Evolutionary conservation across 2,797 vertebrate genomes (phyloP), one percentile per base, ranked within the genome.

Genomic region (Aulostomus chinensis): DNA sequence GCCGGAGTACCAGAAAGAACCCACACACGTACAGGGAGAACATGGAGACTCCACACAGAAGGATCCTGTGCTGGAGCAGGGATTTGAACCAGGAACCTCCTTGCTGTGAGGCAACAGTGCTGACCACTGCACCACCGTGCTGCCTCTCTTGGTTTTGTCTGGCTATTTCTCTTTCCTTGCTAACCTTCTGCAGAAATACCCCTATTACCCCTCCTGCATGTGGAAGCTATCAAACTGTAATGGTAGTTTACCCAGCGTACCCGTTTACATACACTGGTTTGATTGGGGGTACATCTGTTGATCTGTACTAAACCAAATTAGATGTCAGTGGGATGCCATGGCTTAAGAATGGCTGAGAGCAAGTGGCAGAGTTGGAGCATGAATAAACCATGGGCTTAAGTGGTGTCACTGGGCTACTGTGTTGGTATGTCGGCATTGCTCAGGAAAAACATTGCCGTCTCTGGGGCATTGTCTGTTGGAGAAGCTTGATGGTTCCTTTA

Each of bases 381-480:
- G 60, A 90, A 89, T 89, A 88, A 89, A 84, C 52, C 82, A 89
- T 88, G 70, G 56, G 62, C 36, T 74, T 72, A 84, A 83, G 83
- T 84, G 73, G 80, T 84, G 81, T 86, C 78, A 71, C 75, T 70
- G 72, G 76, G 75, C 71, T 79, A 59, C 73, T 73, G 73, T 81
- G 84, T 86, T 81, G 75, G 72, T 66, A 74, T 69, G 76, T 79
- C 72, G 36, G 58, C 81, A 69, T 31, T 2, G 49, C 63, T 69
- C 68, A 58, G 66, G 71, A 81, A 76, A 79, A 85, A 81, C 86
- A 79, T 57, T 69, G 55, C 63, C 10, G 45, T 85, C 84, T 82
- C 78, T 36, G 20, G 78, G 69, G 80, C 52, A 72, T 75, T 76
- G 73, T 76, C 68, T 84, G 61, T 74, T 68, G 41, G 63, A 77